Evolutionary conservation across 2,113 vertebrate genomes (phyloP), one percentile per base, ranked within the genome.

Genomic region (Triplophysa siluroides): DNA sequence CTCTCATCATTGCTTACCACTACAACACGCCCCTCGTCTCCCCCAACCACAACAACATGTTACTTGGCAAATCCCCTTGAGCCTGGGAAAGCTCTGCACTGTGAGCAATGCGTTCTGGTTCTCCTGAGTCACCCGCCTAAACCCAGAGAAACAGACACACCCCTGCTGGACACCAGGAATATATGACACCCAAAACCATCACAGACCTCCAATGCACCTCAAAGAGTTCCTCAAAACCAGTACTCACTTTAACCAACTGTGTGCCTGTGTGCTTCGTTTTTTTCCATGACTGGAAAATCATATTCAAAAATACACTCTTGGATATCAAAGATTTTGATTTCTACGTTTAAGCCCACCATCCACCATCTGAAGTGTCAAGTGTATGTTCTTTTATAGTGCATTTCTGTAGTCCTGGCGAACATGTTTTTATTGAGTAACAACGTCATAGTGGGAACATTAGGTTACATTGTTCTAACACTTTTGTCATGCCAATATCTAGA

Each of bases 381-480:
- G 41, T 21, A 76, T 1, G 11, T 64, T 64, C 61, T 33, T 76
- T 61, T 52, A 21, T 64, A 21, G 54, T 65, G 41, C 67, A 79
- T 77, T 62, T 85, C 24, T 67, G 14, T 70, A 76, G 65, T 67
- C 29, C 61, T 65, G 63, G 66, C 45, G 18, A 19, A 66, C 71
- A 66, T 79, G 33, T 79, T 67, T 76, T 78, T 69, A 77, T 80
- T 64, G 76, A 19, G 58, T 50, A 72, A 73, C 83, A 79, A 86
- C 68, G 84, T 90, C 79, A 88, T 79, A 86, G 85, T 83, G 83
- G 82, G 81, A 78, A 83, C 77, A 82, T 56, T 54, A 81, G 80
- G 80, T 64, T 61, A 80, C 81, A 88, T 91, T 88, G 88, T 90
- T 89, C 86, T 65, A 79, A 84, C 60, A 77, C 76, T 85, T 88